phyloP scores from a whole-genome alignment of 2,113 vertebrate species.

The Cyphomyrus plagiostoma region DNA sequence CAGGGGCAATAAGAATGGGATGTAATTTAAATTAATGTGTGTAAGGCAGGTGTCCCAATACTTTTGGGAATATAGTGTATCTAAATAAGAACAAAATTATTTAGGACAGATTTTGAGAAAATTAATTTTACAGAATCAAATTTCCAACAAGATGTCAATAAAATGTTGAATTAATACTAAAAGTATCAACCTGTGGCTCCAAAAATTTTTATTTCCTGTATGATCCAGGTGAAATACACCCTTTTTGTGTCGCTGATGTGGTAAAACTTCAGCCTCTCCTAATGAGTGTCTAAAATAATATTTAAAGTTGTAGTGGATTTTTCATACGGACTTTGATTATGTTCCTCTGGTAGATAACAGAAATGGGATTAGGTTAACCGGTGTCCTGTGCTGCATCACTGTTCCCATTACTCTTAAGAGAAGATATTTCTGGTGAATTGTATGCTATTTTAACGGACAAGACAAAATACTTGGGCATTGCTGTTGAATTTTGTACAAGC shows the following conservation, averaged over 20 bases:
- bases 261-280: not conserved
- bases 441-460: not conserved
- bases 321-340: not conserved
- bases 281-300: not conserved
- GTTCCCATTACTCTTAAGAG: not conserved
- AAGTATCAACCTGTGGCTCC: not conserved
- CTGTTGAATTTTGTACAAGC: not conserved
- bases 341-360: not conserved
- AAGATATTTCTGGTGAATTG: not conserved
- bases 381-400: not conserved
- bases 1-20: too few relatives aligned
- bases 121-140: not conserved
- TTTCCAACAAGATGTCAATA: not conserved
- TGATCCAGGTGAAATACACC: not conserved
- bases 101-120: not conserved
- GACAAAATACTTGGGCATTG: not conserved
- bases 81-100: not conserved
- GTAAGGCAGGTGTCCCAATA: too few relatives aligned
- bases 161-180: not conserved
- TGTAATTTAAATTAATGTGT: too few relatives aligned
- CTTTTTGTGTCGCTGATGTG: not conserved
- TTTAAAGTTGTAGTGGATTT: not conserved
- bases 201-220: not conserved
- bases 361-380: not conserved
- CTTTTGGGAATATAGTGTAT: not conserved